phyloP scores from a whole-genome alignment of 2,888 invertebrate species.

The Celastrina argiolus region DNA sequence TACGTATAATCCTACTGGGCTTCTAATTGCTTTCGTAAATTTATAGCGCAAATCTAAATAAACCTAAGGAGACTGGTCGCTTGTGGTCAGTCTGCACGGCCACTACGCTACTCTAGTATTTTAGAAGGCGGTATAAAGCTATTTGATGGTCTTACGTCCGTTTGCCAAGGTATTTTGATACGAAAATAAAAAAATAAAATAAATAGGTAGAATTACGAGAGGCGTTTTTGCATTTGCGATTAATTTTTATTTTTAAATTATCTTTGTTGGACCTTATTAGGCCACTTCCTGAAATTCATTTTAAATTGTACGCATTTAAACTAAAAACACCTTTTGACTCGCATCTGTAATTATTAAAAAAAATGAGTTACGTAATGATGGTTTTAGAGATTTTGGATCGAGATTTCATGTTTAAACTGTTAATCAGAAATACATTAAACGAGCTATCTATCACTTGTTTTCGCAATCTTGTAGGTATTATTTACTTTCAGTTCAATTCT shows the following conservation, averaged over 20 bases:
- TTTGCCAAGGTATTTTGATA: not conserved
- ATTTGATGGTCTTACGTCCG: not conserved
- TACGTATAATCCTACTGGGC: too few relatives aligned
- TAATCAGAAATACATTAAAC: too few relatives aligned
- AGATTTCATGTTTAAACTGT: too few relatives aligned
- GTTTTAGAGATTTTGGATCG: too few relatives aligned
- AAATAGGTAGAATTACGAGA: not conserved
- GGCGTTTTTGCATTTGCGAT: not conserved
- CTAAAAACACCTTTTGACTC: too few relatives aligned
- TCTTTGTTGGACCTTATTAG: not conserved
- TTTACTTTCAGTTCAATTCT: not conserved
- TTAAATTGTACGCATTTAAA: too few relatives aligned
- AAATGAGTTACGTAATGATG: too few relatives aligned
- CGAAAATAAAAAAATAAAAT: not conserved
- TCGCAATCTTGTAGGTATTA: too few relatives aligned
- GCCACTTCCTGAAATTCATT: not conserved
- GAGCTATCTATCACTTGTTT: too few relatives aligned
- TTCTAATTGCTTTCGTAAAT: too few relatives aligned
- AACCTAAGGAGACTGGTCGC: not conserved
- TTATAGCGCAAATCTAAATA: too few relatives aligned
- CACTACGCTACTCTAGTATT: not conserved
- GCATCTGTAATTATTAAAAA: too few relatives aligned
- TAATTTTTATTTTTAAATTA: not conserved
- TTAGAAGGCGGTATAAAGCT: not conserved
- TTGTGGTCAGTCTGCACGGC: not conserved